A percentile compares a stretch with the other conserved stretches of the same genome.
Evolutionary conservation across 2,888 invertebrate species (phyloP).

Genomic region (Cybosia mesomella): DNA sequence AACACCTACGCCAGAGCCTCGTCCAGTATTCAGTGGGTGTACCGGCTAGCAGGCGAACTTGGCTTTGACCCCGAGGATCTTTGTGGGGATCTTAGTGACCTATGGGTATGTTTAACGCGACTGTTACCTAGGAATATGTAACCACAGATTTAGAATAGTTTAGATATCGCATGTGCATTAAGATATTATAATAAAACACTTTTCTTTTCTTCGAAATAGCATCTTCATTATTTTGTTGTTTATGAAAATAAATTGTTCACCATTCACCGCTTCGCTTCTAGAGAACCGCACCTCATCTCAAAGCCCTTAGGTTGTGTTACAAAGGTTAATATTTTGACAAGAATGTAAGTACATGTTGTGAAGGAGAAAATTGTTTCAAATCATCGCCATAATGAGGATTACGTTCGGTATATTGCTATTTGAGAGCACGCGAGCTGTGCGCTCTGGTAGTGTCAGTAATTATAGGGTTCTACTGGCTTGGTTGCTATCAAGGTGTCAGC

Average conservation of each 20-base stretch:
- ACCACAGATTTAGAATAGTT: not conserved
- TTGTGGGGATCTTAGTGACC: no score
- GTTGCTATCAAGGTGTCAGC: conserved; percentile 1
- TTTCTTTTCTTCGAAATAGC: no score
- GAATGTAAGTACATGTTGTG: conserved; percentile 29
- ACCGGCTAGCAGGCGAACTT: no score
- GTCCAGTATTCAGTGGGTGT: no score
- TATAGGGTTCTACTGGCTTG: not conserved
- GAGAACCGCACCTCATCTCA: not conserved
- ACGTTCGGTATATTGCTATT: conserved; percentile 35
- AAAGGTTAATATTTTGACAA: conserved; percentile 55
- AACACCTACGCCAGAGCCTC: no score
- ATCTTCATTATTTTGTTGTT: no score
- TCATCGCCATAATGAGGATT: conserved; percentile 41
- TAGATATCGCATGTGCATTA: not conserved
- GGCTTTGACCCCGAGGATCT: no score
- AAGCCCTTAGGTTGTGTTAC: conserved; percentile 28
- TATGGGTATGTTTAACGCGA: not conserved
- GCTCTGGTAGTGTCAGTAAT: conserved; percentile 14
- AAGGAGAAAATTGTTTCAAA: conserved; percentile 46
- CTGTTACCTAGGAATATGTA: not conserved
- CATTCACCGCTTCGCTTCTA: not conserved
- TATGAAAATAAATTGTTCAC: no score
- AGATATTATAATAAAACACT: no score
- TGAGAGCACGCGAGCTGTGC: conserved; percentile 20